Base-by-base conservation (phyloP, 2,888 invertebrate species). In the Drosophila falleni region DNA sequence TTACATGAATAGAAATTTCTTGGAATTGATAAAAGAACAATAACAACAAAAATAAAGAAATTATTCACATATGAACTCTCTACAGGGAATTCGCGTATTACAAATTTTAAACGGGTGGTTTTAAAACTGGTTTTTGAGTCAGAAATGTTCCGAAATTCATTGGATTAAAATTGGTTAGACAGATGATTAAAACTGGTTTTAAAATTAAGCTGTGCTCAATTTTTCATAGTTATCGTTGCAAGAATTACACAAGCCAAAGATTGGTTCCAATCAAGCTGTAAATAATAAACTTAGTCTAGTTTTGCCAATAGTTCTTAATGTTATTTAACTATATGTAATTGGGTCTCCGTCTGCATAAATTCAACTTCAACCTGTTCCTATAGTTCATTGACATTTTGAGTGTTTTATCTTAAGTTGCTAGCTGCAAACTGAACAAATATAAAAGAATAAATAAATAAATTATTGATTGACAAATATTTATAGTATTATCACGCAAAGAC, bases 301-400 rank as follows among this genome's bases (percentile, higher is more conserved):
- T 65, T 61, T 54, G 26, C 50, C 64, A 59, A 69, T 63, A 72
- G 60, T 75, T 75, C 64, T 71, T 33, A 47, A 46, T 65, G 53
- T 70, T 54, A n/a, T 39, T 77, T 55, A 74, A 61, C 64, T 74
- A 74, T 78, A 78, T 78, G 67, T 65, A 85, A 82, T 85, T 85
- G 86, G 81, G 83, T 80, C 71, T 73, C 42, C 15, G 47, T 16
- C 56, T 80, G 78, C 69, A 83, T 82, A 78, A 76, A 70, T 83
- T 16, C 69, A 70, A 39, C 35, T 11, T 61, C 71, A 70, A 47
- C 47, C 13, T 59, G 61, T 60, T 69, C 2, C 8, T 10, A 5
- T 23, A 61, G 87, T 86, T 83, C 83, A 51, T 84, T 83, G 87
- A 84, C 83, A 51, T 47, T 56, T 26, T 41, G 31, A 35, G 26